phyloP scores from a whole-genome alignment of 2,888 invertebrate genomes.

The Eremobia ochroleuca region DNA sequence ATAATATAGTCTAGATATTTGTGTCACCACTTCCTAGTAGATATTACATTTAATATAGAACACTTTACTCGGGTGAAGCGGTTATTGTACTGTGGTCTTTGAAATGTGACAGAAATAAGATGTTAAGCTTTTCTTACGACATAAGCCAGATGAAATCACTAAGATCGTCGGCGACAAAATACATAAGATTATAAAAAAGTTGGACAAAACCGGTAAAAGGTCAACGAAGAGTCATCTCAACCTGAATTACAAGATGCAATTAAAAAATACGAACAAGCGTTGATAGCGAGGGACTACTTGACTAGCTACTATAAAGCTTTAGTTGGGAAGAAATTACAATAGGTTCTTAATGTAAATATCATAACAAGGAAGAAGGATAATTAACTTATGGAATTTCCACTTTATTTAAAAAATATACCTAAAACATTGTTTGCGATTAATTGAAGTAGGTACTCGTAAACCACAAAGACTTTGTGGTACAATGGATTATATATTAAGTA shows the following conservation, averaged over 20 bases:
- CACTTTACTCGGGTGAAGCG: conserved; percentile 21
- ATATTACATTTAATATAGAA: conserved; percentile 36
- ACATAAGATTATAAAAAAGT: background rate
- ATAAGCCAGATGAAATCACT: conserved; percentile 6
- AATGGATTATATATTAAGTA: conserved; percentile 8
- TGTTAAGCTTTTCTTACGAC: background rate
- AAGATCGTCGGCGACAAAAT: background rate
- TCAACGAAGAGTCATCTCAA: background rate
- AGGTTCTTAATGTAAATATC: background rate
- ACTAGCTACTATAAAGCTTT: background rate
- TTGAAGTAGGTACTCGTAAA: conserved; percentile 9
- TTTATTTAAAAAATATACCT: conserved; percentile 18
- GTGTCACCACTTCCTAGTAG: conserved; percentile 46
- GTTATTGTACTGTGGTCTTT: conserved; percentile 18
- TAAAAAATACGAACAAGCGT: background rate
- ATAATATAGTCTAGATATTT: conserved; percentile 54
- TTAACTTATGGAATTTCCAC: background rate
- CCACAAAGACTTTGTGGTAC: background rate
- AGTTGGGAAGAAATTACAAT: background rate
- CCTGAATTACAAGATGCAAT: background rate
- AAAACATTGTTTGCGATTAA: conserved; percentile 22
- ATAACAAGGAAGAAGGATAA: background rate
- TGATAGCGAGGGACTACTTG: background rate
- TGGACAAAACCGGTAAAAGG: background rate
- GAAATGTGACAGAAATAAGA: conserved; percentile 29